These are phyloP conservation scores for Peromyscus attwateri DNA, from an alignment of 2,797 vertebrate genomes.

Conservation along the genomic window DNA sequence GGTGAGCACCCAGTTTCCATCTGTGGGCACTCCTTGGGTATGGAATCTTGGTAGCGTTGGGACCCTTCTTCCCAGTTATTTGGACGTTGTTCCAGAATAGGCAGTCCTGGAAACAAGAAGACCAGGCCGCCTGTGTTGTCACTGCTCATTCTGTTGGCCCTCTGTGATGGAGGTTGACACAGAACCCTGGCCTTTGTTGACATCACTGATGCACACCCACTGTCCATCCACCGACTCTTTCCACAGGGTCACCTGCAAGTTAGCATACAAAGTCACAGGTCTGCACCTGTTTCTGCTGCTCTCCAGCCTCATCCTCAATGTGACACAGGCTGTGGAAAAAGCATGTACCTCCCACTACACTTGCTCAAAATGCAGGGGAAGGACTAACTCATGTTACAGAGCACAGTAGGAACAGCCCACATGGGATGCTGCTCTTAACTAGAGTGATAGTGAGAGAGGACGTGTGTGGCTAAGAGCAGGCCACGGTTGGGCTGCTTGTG, in stretches of 20 bases:
- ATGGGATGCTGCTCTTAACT: background rate
- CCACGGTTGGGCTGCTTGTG: background rate
- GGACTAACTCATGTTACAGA: background rate
- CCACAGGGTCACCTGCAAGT: slow-evolving; percentile 96
- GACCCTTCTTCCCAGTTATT: background rate
- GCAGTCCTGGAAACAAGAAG: background rate
- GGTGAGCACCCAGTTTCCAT: slow-evolving; percentile 56
- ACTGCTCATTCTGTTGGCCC: slow-evolving; percentile 96
- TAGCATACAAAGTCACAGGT: background rate
- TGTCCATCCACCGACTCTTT: slow-evolving; percentile 97
- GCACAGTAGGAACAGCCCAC: background rate
- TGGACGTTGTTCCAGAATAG: slow-evolving; percentile 6
- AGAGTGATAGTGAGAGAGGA: background rate
- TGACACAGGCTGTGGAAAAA: background rate
- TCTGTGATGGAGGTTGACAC: slow-evolving; percentile 93
- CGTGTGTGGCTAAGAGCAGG: background rate
- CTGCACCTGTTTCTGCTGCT: background rate
- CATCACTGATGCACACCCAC: slow-evolving; percentile 98
- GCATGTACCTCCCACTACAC: background rate
- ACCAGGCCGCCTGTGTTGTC: slow-evolving; percentile 81
- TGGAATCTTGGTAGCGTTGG: slow-evolving; percentile 51
- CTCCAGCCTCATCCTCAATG: background rate
- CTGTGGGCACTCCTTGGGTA: slow-evolving; percentile 36
- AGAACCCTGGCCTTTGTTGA: slow-evolving; percentile 97
- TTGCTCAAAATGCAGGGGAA: background rate